phyloP scores from a whole-genome alignment of 1,140 invertebrate genomes.

The Drosophila kurseongensis region DNA sequence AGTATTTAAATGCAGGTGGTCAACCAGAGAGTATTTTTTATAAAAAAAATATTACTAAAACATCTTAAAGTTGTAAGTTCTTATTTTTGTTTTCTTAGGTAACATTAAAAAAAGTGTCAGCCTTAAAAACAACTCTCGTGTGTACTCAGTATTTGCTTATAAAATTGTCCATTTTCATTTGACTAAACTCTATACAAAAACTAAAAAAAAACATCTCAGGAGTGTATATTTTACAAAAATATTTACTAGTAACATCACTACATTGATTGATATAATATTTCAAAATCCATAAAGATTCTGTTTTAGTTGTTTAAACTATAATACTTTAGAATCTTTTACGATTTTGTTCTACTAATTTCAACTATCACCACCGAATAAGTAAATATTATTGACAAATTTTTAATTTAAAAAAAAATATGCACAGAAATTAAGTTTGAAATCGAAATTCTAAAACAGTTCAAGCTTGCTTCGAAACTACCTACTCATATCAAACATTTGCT shows the following conservation, averaged over 20 bases:
- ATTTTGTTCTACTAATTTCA: conserved; percentile 1
- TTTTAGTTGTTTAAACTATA: neutral
- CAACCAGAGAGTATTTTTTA: too few species aligned
- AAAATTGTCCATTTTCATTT: neutral
- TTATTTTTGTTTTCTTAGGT: too few species aligned
- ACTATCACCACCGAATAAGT: neutral
- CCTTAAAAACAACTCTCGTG: too few species aligned
- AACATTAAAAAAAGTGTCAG: too few species aligned
- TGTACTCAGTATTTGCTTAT: too few species aligned
- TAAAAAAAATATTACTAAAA: too few species aligned
- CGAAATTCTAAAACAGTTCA: too few species aligned
- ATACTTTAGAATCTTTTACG: neutral
- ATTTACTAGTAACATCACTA: neutral
- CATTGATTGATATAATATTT: neutral
- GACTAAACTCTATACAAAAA: neutral
- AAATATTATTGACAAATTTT: neutral
- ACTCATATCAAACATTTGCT: too few species aligned
- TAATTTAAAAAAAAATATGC: neutral
- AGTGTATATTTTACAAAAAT: neutral
- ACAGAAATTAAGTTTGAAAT: too few species aligned
- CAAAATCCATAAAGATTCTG: conserved; percentile 1
- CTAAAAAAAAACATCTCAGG: neutral
- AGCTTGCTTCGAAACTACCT: too few species aligned
- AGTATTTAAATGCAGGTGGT: neutral
- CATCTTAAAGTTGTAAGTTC: too few species aligned